A percentile compares a stretch with the other conserved stretches of the same genome.
Evolutionary conservation across 1,140 invertebrate species (phyloP).

Genomic region (Antheraea pernyi): DNA sequence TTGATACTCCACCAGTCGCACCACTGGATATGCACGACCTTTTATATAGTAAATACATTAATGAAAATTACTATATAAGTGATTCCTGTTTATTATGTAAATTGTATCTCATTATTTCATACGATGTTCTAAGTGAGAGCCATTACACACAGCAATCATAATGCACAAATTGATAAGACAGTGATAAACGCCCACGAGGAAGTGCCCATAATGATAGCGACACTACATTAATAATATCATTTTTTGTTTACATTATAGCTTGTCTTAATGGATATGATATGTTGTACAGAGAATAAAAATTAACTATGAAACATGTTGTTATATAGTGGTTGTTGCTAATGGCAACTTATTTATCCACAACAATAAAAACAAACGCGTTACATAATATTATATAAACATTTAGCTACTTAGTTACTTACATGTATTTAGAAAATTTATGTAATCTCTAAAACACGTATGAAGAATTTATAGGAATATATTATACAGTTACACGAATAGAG

Average conservation of each 20-base stretch:
- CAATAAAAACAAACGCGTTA: too few relatives aligned
- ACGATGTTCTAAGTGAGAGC: slow-evolving; percentile 2
- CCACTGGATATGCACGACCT: too few relatives aligned
- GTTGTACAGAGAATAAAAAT: neutral
- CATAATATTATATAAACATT: too few relatives aligned
- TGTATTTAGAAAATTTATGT: too few relatives aligned
- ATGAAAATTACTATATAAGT: too few relatives aligned
- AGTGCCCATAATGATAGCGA: slow-evolving; percentile 39
- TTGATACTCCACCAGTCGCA: too few relatives aligned
- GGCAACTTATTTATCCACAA: too few relatives aligned
- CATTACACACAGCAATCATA: slow-evolving; percentile 31
- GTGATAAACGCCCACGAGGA: slow-evolving; percentile 57
- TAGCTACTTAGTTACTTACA: too few relatives aligned
- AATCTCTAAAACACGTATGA: too few relatives aligned
- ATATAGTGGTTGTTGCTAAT: neutral
- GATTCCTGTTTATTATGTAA: neutral
- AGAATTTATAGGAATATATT: too few relatives aligned
- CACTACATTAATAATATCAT: slow-evolving; percentile 18
- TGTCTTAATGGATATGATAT: neutral
- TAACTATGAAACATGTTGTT: neutral
- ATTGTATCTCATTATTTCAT: slow-evolving; percentile 12
- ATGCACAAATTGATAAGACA: slow-evolving; percentile 38
- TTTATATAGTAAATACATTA: too few relatives aligned
- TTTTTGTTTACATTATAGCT: slow-evolving; percentile 8
- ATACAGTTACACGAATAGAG: too few relatives aligned